These are phyloP conservation scores for Orthonevra nobilis DNA, from an alignment of 2,888 invertebrate genomes.

Conservation along the genomic window DNA sequence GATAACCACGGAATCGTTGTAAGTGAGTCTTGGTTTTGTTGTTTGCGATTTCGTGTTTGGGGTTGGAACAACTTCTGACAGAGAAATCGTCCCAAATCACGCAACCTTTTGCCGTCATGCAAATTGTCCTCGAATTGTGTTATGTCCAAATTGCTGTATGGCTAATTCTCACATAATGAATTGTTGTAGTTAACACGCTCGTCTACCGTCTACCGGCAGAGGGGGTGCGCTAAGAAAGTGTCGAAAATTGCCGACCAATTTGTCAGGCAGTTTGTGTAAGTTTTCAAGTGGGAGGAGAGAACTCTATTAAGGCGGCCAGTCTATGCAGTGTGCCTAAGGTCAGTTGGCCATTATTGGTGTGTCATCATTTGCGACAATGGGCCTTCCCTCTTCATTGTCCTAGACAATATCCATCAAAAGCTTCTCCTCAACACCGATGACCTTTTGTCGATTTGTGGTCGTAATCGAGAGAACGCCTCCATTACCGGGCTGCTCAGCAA, in stretches of 20 bases:
- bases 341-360: constrained; percentile 59
- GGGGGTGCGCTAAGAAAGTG: no score
- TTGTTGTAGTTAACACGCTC: constrained; percentile 67
- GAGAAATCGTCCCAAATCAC: constrained; percentile 57
- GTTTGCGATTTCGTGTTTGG: no score
- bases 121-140: constrained; percentile 50
- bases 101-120: constrained; percentile 52
- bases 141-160: constrained; percentile 54
- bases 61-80: not conserved
- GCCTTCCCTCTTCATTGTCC: constrained; percentile 15
- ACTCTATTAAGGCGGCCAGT: constrained; percentile 12
- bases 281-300: no score
- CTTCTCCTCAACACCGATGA: not conserved
- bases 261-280: constrained; percentile 40
- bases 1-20: constrained; percentile 59
- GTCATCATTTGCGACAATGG: constrained; percentile 45
- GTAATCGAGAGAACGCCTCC: constrained; percentile 22
- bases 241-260: constrained; percentile 66
- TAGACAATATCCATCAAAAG: constrained; percentile 51
- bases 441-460: constrained; percentile 45
- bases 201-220: constrained; percentile 40
- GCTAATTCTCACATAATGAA: constrained; percentile 69
- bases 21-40: constrained; percentile 30
- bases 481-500: constrained; percentile 21
- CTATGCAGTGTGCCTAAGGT: constrained; percentile 56